phyloP scores from a whole-genome alignment of 2,888 invertebrate species.

The Pristionchus entomophagus region DNA sequence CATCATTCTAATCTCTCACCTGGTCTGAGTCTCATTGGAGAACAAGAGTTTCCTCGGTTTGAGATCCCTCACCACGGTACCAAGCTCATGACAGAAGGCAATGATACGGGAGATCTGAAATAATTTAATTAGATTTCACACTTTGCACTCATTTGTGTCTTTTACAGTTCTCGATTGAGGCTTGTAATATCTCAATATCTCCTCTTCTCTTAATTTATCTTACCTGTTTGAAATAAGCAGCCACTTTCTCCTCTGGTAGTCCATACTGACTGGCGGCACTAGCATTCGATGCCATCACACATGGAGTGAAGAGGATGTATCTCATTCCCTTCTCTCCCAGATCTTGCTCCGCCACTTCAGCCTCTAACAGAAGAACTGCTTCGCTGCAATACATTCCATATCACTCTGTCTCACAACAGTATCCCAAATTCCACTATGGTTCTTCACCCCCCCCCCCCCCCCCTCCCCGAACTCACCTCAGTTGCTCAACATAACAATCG shows the following conservation, averaged over 20 bases:
- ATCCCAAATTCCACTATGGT: too few relatives aligned
- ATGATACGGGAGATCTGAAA: conserved; percentile 91
- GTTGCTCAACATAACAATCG: conserved; percentile 48
- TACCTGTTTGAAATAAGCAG: conserved; percentile 63
- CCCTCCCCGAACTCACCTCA: conserved; percentile 45
- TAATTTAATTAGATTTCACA: neutral
- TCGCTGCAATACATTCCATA: conserved; percentile 50
- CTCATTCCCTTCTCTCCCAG: conserved; percentile 30
- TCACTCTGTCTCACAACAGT: neutral
- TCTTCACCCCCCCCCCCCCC: neutral
- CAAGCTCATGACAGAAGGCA: conserved; percentile 91
- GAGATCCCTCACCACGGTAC: conserved; percentile 93
- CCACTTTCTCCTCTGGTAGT: conserved; percentile 62
- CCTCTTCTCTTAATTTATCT: neutral
- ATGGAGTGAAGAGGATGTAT: conserved; percentile 58
- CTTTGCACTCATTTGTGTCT: neutral
- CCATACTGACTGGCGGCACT: conserved; percentile 37
- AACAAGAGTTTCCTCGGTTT: conserved; percentile 97
- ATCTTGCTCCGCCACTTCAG: conserved; percentile 55
- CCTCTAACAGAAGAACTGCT: conserved; percentile 51
- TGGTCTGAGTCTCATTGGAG: conserved; percentile 79
- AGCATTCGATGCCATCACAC: conserved; percentile 50
- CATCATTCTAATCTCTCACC: neutral
- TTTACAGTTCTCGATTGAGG: too few relatives aligned
- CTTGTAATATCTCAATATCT: neutral